Conservation (phyloP, 1,140 invertebrate genomes). For the Plectus sambesii region DNA sequence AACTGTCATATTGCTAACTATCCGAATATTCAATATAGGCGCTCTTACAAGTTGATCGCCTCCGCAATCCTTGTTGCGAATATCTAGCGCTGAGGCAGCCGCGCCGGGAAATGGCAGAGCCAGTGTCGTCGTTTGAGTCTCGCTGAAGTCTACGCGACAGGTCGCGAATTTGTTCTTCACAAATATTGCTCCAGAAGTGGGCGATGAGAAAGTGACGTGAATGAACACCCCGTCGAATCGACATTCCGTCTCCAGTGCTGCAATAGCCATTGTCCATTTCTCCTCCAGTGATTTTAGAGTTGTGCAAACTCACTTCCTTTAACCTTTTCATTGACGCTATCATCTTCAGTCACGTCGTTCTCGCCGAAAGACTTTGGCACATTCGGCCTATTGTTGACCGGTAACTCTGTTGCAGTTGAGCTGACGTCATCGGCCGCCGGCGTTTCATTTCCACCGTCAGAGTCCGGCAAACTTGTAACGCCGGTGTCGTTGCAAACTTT, state of each 20-base stretch:
- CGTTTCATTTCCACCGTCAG: not conserved
- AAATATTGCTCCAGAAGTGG: slow-evolving; percentile 28
- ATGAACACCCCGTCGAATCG: slow-evolving; percentile 33
- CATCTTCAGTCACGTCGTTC: not conserved
- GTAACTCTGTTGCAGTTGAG: not conserved
- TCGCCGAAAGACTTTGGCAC: too few species aligned
- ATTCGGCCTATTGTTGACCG: not conserved
- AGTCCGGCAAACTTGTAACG: not conserved
- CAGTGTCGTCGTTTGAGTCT: slow-evolving; percentile 21
- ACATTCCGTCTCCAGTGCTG: slow-evolving; percentile 35
- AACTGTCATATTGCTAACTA: too few species aligned
- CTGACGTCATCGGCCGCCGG: slow-evolving; percentile 5
- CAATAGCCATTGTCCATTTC: slow-evolving; percentile 18
- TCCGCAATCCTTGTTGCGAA: too few species aligned
- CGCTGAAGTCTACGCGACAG: slow-evolving; percentile 24
- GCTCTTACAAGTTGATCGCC: too few species aligned
- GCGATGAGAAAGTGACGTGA: slow-evolving; percentile 19
- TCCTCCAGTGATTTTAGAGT: slow-evolving; percentile 2
- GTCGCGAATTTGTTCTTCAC: slow-evolving; percentile 37
- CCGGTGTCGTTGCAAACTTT: slow-evolving; percentile 36
- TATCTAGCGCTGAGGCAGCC: too few species aligned
- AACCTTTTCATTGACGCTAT: slow-evolving; percentile 4
- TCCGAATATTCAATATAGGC: too few species aligned
- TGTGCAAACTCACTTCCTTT: slow-evolving; percentile 12
- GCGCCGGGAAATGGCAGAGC: slow-evolving; percentile 36